Percentiles rank a stretch among this genome's conserved stretches.
These are phyloP conservation scores for Casuarius casuarius DNA, from an alignment of 2,113 vertebrate genomes.

Conservation along the genomic window DNA sequence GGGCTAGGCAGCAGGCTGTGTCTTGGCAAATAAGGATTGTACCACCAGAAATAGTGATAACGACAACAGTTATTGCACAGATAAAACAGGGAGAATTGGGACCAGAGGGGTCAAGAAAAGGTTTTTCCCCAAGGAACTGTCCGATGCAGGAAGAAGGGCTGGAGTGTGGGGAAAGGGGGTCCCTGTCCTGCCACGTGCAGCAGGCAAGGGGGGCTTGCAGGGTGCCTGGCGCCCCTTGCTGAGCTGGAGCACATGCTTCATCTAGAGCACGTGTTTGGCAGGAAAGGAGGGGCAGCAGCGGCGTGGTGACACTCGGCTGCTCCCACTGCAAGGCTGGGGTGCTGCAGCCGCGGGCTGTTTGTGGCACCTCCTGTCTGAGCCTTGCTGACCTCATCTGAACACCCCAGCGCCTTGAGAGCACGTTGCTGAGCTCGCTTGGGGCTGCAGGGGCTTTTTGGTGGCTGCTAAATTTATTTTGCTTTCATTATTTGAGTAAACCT, in stretches of 20 bases:
- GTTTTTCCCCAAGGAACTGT: not conserved
- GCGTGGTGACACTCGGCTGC: not conserved
- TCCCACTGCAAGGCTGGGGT: not conserved
- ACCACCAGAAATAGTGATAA: not conserved
- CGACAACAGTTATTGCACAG: not conserved
- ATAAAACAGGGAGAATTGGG: not conserved
- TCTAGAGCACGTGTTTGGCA: not conserved
- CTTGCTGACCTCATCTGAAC: not conserved
- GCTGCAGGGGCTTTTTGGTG: slow-evolving; percentile 72
- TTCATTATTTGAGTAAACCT: slow-evolving; percentile 74
- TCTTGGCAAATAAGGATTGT: not conserved
- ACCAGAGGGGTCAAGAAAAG: not conserved
- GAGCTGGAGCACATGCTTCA: not conserved
- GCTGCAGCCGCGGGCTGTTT: not conserved
- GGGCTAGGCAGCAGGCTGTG: not conserved
- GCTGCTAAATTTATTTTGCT: slow-evolving; percentile 66
- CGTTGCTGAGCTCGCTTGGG: not conserved
- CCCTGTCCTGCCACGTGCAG: not conserved
- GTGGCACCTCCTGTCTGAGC: rapidly evolving
- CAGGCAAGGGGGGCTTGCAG: not conserved
- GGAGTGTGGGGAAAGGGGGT: not conserved
- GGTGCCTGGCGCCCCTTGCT: not conserved
- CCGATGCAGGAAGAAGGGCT: not conserved
- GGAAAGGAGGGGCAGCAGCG: not conserved
- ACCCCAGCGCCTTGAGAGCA: not conserved